Evolutionary conservation across 2,113 vertebrate genomes (phyloP), one percentile per base, ranked within the genome.

Genomic region (Onychostoma macrolepis): DNA sequence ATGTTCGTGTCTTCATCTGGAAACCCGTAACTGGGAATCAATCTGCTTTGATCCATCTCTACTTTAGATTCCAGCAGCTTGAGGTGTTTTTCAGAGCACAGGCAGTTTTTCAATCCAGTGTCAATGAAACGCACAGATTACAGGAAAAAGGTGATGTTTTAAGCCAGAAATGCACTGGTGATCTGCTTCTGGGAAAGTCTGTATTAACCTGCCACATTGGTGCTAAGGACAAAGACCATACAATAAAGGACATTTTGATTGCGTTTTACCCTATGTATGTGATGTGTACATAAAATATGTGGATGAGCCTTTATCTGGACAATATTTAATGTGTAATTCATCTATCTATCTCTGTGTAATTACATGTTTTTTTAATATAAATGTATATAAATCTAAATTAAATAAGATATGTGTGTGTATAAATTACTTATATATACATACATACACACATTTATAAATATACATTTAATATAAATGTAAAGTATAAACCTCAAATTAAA

Each of bases 11-110:
- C 79, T 76, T 83, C 79, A 87, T 83, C 19, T 45, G 41, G 63
- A 83, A 69, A 83, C 41, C 17, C 10, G 33, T 67, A 81, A 81
- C 80, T 81, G 38, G 80, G 38, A 81, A 81, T 65, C 80, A 83
- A 50, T 76, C 79, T 65, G 67, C 21, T 75, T 74, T 65, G 28
- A 76, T 87, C 28, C 21, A 33, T 45, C 53, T 74, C 36, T 21
- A 50, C 33, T 61, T 12, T 75, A 75, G 41, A 26, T 72, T 41
- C 26, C 6, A 48, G 43, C 53, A 65, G 45, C n/a, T 63, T 58
- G 58, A 24, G 13, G 9, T 53, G 28, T 15, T 15, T 41, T 76
- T 72, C 15, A 58, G 28, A 19, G 17, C 2, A 11, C 36, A 3
- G 30, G 33, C 36, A 21, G 69, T 58, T 41, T 43, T 74, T n/a